Base-by-base conservation (phyloP, 2,797 vertebrate species). In the Toxotes lorentzi region DNA sequence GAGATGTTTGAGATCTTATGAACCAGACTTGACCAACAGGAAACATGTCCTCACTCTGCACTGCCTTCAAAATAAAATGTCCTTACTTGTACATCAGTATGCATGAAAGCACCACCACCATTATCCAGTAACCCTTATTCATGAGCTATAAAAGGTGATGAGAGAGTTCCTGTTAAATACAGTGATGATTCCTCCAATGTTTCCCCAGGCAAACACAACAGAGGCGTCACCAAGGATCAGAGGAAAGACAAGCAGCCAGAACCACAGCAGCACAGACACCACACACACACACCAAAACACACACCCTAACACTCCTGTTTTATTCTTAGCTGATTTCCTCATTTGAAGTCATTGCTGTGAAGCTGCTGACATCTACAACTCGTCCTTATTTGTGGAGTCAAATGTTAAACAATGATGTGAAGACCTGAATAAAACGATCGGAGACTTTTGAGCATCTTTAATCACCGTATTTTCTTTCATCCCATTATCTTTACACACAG, bases 181-280 rank as follows among this genome's bases (percentile, higher is more conserved):
- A 71, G 41, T 58, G 41, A 65, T 34, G 17, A 63, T 51, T 35
- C 7, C 3, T 74, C 16, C 48, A 1, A 58, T 83, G 47, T 82
- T 69, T 87, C 79, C 11, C 27, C 76, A 91, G 92, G 85, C 17
- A 88, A 89, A 87, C 73, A 78, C 74, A 73, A 9, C 64, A 86
- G 75, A 83, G 35, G 56, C 5, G 3, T 24, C 3, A 19, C 51
- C 30, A 89, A 51, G 65, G 83, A 90, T 9, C 70, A 60, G 54
- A 78, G 64, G 61, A 91, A 70, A 76, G 71, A 87, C 41, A 82
- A 76, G 63, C 57, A 32, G 11, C 27, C 12, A n/a, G 82, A 86
- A 12, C 32, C 61, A 13, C 72, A 38, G 10, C 82, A 80, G 50
- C 23, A 50, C 19, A 19, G 32, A 35, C 48, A 16, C n/a, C 32